Conservation (phyloP, 2,888 invertebrate species). For the Chironomus riparius region DNA sequence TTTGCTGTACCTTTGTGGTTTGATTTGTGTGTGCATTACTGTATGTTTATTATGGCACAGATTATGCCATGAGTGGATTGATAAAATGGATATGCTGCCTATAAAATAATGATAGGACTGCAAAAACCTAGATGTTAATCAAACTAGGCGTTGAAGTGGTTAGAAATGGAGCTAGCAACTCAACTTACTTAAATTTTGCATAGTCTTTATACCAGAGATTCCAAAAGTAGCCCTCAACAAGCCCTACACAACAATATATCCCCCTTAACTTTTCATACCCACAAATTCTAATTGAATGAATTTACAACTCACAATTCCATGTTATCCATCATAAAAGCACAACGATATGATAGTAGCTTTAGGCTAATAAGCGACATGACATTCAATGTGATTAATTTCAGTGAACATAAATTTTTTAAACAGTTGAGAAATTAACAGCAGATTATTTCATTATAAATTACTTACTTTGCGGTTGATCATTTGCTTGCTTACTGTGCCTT, state of each 20-base stretch:
- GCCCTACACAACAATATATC: too few relatives aligned
- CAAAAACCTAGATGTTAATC: too few relatives aligned
- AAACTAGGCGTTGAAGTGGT: too few relatives aligned
- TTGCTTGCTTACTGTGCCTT: neutral
- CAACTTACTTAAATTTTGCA: too few relatives aligned
- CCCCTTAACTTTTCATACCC: neutral
- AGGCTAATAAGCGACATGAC: neutral
- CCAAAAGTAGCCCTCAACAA: too few relatives aligned
- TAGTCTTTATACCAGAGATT: too few relatives aligned
- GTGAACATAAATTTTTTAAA: slow-evolving; percentile 13
- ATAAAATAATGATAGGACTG: too few relatives aligned
- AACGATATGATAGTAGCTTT: neutral
- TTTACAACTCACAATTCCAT: slow-evolving; percentile 5
- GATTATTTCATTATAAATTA: neutral
- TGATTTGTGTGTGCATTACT: neutral
- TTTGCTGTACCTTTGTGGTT: neutral
- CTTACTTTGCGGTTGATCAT: too few relatives aligned
- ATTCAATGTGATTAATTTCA: slow-evolving; percentile 14
- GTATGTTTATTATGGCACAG: neutral
- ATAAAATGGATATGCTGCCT: too few relatives aligned
- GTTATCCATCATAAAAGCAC: slow-evolving; percentile 3
- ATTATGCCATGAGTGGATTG: too few relatives aligned
- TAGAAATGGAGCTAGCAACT: too few relatives aligned
- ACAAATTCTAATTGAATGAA: neutral
- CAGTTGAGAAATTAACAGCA: neutral